These are phyloP conservation scores for Plagiodera versicolora DNA, from an alignment of 2,888 invertebrate species.

Conservation along the genomic window DNA sequence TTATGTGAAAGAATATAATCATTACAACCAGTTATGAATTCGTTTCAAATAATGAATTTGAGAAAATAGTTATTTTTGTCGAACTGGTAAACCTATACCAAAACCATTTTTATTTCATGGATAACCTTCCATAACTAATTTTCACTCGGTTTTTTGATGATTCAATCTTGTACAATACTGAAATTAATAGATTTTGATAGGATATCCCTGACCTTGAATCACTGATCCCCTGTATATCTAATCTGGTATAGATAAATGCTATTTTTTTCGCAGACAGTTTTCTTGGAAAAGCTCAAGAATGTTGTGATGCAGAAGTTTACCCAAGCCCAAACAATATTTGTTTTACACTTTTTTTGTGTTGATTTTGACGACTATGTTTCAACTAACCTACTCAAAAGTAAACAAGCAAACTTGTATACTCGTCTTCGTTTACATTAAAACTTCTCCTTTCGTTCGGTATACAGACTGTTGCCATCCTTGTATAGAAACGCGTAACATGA, in stretches of 20 bases:
- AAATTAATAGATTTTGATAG: no score
- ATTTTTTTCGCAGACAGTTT: not conserved
- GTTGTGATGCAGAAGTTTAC: not conserved
- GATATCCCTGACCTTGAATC: no score
- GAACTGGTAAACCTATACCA: no score
- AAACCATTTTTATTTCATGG: no score
- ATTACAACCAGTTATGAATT: no score
- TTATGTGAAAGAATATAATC: not conserved
- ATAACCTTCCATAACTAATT: no score
- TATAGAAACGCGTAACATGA: not conserved
- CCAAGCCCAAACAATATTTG: constrained; percentile 35
- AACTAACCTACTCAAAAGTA: constrained; percentile 45
- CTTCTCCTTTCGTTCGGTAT: constrained; percentile 35
- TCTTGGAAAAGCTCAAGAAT: not conserved
- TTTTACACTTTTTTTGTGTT: constrained; percentile 46
- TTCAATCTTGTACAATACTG: no score
- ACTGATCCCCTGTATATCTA: no score
- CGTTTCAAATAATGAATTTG: no score
- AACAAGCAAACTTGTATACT: constrained; percentile 42
- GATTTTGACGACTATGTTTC: constrained; percentile 45
- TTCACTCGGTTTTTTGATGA: no score
- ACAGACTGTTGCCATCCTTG: not conserved
- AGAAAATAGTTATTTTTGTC: no score
- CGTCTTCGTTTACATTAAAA: constrained; percentile 40
- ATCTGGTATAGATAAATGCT: no score